phyloP scores from a whole-genome alignment of 2,113 vertebrate genomes.

The Ovis canadensis region DNA sequence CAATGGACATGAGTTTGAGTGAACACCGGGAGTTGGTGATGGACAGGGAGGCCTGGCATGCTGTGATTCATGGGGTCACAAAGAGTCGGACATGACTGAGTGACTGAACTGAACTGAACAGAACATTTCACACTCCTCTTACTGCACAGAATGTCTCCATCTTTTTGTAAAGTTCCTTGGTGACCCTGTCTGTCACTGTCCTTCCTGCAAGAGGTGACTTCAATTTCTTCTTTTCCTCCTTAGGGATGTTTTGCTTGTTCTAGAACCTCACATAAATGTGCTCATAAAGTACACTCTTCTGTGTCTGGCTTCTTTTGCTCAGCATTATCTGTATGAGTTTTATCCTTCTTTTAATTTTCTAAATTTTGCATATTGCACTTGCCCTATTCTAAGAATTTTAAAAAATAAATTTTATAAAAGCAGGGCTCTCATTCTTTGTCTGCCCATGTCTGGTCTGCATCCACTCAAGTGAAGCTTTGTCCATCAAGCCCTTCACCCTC shows the following conservation, averaged over 20 bases:
- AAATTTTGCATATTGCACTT: background rate
- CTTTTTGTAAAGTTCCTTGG: background rate
- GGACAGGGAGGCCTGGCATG: too few species aligned
- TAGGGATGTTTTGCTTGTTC: background rate
- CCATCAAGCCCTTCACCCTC: background rate
- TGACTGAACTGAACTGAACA: too few species aligned
- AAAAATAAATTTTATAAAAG: background rate
- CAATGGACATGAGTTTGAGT: too few species aligned
- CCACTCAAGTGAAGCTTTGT: background rate
- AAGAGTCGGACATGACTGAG: too few species aligned
- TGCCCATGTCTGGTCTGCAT: background rate
- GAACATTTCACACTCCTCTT: background rate
- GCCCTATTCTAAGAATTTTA: background rate
- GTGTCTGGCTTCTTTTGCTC: background rate
- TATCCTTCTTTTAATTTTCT: background rate
- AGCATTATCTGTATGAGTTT: background rate
- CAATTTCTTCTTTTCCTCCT: background rate
- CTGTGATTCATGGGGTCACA: too few species aligned
- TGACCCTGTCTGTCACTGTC: background rate
- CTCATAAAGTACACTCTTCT: background rate
- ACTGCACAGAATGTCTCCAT: background rate
- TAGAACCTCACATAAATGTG: background rate
- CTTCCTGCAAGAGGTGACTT: background rate
- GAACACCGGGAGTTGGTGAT: too few species aligned
- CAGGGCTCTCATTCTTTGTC: background rate